Conservation (phyloP, 2,888 invertebrate species). For the Phoenoteleia sp. region DNA sequence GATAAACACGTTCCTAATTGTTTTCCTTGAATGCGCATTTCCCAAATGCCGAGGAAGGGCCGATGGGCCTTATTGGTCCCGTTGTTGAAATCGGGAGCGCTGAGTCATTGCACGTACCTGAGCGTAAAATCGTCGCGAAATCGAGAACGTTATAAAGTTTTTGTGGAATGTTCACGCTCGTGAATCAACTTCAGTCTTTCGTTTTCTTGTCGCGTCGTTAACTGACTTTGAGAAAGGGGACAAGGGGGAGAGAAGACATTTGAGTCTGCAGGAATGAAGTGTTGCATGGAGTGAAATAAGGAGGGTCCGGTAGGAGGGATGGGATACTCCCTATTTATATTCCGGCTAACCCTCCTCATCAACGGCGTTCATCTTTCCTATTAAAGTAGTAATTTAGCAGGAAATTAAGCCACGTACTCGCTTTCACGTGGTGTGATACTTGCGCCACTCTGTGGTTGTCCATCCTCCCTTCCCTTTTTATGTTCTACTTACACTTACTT, state of each 20-base stretch:
- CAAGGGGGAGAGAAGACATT: constrained; percentile 66
- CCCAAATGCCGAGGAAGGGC: background rate
- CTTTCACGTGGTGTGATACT: constrained; percentile 80
- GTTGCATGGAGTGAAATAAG: constrained; percentile 66
- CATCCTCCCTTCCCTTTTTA: constrained; percentile 61
- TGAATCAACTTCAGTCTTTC: constrained; percentile 78
- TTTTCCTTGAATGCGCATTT: background rate
- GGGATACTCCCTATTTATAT: constrained; percentile 86
- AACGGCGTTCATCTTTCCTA: constrained; percentile 87
- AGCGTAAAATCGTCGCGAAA: constrained; percentile 57
- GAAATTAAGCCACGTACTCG: constrained; percentile 86
- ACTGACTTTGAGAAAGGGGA: constrained; percentile 71
- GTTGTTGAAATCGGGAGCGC: background rate
- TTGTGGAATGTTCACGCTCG: constrained; percentile 64
- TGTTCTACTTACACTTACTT: constrained; percentile 24
- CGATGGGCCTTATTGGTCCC: background rate
- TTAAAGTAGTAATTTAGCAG: constrained; percentile 87
- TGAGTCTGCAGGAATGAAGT: constrained; percentile 66
- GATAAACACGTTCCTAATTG: constrained; percentile 74
- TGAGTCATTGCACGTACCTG: constrained; percentile 43
- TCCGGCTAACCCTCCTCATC: constrained; percentile 86
- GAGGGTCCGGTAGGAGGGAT: constrained; percentile 67
- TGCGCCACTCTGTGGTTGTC: constrained; percentile 78
- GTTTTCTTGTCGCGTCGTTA: constrained; percentile 78
- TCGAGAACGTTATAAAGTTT: constrained; percentile 45